A percentile compares a stretch with the other conserved stretches of the same genome.
Evolutionary conservation across 1,140 invertebrate species (phyloP).

Genomic region (Ostrea edulis): DNA sequence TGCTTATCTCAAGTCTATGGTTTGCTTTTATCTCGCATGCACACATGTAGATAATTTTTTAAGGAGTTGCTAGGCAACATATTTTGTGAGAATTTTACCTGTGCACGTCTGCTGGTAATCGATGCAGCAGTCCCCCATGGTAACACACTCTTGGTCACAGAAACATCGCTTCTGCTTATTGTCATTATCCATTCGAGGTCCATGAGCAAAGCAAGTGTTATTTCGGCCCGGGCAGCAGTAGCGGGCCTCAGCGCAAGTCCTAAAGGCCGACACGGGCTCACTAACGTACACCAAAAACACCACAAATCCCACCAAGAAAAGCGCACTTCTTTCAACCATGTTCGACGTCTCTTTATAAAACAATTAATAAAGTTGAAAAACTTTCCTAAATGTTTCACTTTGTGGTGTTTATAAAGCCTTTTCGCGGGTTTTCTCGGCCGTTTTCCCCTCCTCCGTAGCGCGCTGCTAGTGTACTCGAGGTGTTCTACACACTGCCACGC

Average conservation of each 20-base stretch:
- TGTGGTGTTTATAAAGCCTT: not conserved
- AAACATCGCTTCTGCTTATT: constrained; percentile 66
- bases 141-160: constrained; percentile 70
- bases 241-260: constrained; percentile 61
- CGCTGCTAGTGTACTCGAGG: constrained; percentile 6
- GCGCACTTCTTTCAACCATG: constrained; percentile 3
- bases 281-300: not conserved
- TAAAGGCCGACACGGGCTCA: not conserved
- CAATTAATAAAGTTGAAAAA: not conserved
- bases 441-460: not conserved
- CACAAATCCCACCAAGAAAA: not conserved
- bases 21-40: constrained; percentile 23
- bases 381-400: not conserved
- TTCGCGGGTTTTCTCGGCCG: not conserved
- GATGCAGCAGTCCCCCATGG: constrained; percentile 71
- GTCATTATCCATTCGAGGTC: constrained; percentile 63
- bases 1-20: constrained; percentile 7
- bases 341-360: not conserved
- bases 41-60: constrained; percentile 13
- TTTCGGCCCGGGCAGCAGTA: constrained; percentile 72
- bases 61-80: constrained; percentile 28
- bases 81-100: constrained; percentile 57
- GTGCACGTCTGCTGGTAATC: constrained; percentile 68
- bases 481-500: constrained; percentile 25
- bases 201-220: constrained; percentile 71